Evolutionary conservation across 92 coral and sea anemone species (phyloP).

Genomic region (Zoanthus solanderi): DNA sequence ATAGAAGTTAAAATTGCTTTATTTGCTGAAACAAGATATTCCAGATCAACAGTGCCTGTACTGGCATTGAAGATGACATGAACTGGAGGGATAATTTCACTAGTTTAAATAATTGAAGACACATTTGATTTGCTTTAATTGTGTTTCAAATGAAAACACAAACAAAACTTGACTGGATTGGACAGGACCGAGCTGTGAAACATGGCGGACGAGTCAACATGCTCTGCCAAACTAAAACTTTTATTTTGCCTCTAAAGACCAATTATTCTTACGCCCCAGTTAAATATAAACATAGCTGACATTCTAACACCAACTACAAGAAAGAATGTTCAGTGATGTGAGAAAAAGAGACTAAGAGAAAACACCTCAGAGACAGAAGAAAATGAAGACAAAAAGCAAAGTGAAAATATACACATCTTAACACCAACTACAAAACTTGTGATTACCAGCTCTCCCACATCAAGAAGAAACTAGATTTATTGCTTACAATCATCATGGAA

Average conservation of each 20-base stretch:
- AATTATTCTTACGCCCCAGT: not conserved
- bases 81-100: too few species aligned
- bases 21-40: too few species aligned
- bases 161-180: too few species aligned
- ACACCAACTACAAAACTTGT: not conserved
- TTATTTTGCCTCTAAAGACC: not conserved
- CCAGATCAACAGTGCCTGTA: too few species aligned
- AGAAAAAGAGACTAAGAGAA: constrained; percentile 11
- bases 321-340: not conserved
- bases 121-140: too few species aligned
- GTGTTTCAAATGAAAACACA: too few species aligned
- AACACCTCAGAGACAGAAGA: not conserved
- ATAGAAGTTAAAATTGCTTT: too few species aligned
- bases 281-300: not conserved
- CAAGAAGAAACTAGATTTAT: not conserved
- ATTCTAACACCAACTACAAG: not conserved
- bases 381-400: not conserved
- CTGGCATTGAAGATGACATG: too few species aligned
- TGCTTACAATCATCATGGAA: not conserved
- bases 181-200: not conserved
- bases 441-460: constrained; percentile 1
- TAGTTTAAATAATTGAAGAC: too few species aligned
- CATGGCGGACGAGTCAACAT: constrained; percentile 8
- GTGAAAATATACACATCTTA: not conserved
- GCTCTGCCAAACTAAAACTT: constrained; percentile 4